Conservation (phyloP, 23 tunicate genomes). For the Diplosoma virens region DNA sequence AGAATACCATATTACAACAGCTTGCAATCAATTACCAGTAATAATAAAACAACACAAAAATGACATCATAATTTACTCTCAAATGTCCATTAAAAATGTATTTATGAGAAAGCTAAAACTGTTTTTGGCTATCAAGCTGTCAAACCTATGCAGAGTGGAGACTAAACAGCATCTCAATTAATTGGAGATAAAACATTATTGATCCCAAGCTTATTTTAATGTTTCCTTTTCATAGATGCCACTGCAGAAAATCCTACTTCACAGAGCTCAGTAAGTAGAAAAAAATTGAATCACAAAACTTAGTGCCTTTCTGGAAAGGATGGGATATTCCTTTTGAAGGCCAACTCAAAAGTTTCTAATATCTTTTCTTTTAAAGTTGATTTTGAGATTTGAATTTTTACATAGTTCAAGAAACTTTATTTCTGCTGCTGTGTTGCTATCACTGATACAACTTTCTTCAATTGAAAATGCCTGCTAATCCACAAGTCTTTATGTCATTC, state of each 20-base stretch:
- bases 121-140: slow-evolving; percentile 9
- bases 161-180: slow-evolving; percentile 28
- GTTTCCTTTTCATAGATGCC: slow-evolving; percentile 28
- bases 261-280: slow-evolving; percentile 36
- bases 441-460: neutral
- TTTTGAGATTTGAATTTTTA: slow-evolving; percentile 31
- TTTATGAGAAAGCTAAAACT: slow-evolving; percentile 13
- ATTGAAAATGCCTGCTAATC: neutral
- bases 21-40: neutral
- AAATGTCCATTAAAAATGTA: neutral
- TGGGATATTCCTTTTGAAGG: slow-evolving; percentile 30
- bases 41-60: neutral
- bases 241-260: slow-evolving; percentile 43
- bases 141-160: slow-evolving; percentile 31
- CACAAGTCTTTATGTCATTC: slow-evolving; percentile 6
- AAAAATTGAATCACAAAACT: neutral
- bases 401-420: too few relatives aligned
- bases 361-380: slow-evolving; percentile 18
- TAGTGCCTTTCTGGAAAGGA: slow-evolving; percentile 14
- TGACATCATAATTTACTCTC: neutral
- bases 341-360: slow-evolving; percentile 30
- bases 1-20: neutral
- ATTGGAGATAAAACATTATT: too few relatives aligned
- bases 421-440: slow-evolving; percentile 16
- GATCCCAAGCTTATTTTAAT: slow-evolving; percentile 21